Evolutionary conservation across 2,113 vertebrate species (phyloP).

Genomic region (Indri indri): DNA sequence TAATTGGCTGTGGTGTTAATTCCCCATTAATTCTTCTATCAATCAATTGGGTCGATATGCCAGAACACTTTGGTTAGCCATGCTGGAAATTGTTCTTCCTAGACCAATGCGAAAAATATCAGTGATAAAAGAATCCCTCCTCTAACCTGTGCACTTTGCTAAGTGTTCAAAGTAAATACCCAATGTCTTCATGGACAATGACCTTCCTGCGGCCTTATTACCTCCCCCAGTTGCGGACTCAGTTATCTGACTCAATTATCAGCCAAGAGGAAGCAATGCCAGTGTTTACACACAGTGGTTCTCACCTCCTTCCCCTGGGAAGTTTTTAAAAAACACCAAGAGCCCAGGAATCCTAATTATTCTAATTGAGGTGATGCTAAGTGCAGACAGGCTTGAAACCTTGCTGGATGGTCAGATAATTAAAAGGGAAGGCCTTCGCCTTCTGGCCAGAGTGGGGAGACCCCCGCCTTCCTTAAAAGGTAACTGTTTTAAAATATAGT

Average conservation of each 20-base stretch:
- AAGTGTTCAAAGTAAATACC: not conserved
- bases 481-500: not conserved
- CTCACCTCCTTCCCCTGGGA: not conserved
- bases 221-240: not conserved
- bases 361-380: not conserved
- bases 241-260: not conserved
- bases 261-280: not conserved
- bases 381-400: not conserved
- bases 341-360: not conserved
- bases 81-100: not conserved
- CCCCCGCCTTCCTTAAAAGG: not conserved
- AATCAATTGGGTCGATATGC: not conserved
- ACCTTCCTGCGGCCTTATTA: not conserved
- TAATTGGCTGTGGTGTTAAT: not conserved
- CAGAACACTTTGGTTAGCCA: not conserved
- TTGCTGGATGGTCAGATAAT: not conserved
- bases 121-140: not conserved
- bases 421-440: not conserved
- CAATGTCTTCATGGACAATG: not conserved
- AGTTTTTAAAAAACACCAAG: not conserved
- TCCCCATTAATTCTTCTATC: not conserved
- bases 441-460: not conserved
- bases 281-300: not conserved
- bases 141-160: not conserved
- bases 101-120: not conserved